Conservation (phyloP, 2,888 invertebrate species). For the Onthophagus sagittarius region DNA sequence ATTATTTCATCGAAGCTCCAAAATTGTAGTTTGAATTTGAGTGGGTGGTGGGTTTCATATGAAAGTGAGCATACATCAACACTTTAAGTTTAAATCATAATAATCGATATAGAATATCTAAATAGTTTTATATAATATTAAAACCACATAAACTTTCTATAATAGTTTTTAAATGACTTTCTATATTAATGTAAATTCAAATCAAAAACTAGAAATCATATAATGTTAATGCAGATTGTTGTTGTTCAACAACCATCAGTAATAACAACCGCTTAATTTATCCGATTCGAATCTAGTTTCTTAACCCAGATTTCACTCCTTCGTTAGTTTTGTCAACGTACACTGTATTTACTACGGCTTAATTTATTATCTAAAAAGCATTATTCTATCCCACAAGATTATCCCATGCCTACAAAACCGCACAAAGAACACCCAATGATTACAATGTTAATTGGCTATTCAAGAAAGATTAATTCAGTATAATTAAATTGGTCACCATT, state of each 20-base stretch:
- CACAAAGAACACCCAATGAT: too few species aligned
- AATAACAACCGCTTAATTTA: not conserved
- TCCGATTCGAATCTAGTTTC: not conserved
- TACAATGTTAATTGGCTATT: too few species aligned
- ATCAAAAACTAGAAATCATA: not conserved
- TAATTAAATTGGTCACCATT: not conserved
- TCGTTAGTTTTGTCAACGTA: not conserved
- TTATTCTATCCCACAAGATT: not conserved
- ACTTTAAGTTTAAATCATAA: too few species aligned
- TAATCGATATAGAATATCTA: too few species aligned
- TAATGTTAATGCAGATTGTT: not conserved
- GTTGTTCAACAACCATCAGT: not conserved
- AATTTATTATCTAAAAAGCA: not conserved
- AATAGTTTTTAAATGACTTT: not conserved
- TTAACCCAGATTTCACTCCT: not conserved
- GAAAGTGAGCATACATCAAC: too few species aligned
- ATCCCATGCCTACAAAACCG: not conserved
- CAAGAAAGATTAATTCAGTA: not conserved
- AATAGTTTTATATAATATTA: not conserved
- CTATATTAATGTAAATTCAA: not conserved
- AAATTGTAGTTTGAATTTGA: too few species aligned
- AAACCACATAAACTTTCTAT: not conserved
- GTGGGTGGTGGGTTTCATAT: too few species aligned
- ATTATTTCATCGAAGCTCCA: too few species aligned
- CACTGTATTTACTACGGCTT: not conserved